Conservation (phyloP, 2,113 vertebrate species). For the Myotis lucifugus region DNA sequence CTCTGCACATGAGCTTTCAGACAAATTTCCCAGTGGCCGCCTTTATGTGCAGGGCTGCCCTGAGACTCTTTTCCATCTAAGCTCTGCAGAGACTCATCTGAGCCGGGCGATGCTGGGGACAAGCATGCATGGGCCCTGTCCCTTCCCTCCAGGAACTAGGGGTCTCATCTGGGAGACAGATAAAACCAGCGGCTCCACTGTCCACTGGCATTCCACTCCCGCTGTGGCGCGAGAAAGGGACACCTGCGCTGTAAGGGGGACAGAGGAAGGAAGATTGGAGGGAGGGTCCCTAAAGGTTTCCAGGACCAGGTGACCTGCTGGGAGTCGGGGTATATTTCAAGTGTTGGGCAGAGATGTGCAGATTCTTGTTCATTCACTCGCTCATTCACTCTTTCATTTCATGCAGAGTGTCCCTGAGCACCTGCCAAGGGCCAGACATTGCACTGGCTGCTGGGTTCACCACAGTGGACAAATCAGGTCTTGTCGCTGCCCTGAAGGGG, state of each 20-base stretch:
- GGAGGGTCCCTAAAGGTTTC: not conserved
- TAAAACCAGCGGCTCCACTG: not conserved
- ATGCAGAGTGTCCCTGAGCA: accelerated
- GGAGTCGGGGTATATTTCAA: not conserved
- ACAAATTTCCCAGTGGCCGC: not conserved
- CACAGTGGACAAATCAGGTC: not conserved
- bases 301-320: not conserved
- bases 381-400: not conserved
- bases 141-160: not conserved
- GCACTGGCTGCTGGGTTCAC: no score
- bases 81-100: not conserved
- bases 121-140: not conserved
- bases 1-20: not conserved
- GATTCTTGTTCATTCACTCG: not conserved
- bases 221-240: not conserved
- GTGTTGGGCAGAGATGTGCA: not conserved
- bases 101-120: not conserved
- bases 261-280: not conserved
- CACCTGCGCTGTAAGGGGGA: not conserved
- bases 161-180: not conserved
- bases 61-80: not conserved
- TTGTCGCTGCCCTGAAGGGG: not conserved
- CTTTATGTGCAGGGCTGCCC: not conserved
- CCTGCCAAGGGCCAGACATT: not conserved
- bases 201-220: no score